phyloP scores from a whole-genome alignment of 2,113 vertebrate genomes.

The Ranitomeya imitator region DNA sequence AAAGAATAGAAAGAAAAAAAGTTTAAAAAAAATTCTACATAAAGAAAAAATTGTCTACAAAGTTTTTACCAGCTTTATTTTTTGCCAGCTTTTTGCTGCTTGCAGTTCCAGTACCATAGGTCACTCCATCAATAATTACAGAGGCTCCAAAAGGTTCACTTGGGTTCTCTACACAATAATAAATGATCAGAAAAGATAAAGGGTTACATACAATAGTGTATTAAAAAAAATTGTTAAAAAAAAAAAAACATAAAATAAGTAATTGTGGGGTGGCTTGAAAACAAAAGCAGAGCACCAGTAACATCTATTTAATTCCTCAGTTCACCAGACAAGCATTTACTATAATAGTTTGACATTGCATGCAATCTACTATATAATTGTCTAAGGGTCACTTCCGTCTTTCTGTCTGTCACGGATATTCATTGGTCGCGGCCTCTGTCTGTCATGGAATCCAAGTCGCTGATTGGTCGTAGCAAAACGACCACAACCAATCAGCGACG shows the following conservation, averaged over 20 bases:
- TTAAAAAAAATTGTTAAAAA: neutral
- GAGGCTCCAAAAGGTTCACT: slow-evolving; percentile 99
- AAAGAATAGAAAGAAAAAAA: neutral
- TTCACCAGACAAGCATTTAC: neutral
- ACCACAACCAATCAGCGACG: no score
- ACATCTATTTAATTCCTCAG: neutral
- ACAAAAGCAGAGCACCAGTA: neutral
- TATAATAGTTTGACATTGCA: neutral
- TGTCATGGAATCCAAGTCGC: no score
- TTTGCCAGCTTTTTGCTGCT: slow-evolving; percentile 99
- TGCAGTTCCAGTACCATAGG: slow-evolving; percentile 97
- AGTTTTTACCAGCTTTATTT: slow-evolving; percentile 96
- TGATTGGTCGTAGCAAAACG: no score
- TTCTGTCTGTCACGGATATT: no score
- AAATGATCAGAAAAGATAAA: neutral
- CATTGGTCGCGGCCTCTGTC: no score
- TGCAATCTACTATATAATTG: no score
- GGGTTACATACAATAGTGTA: neutral
- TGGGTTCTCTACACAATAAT: slow-evolving; percentile 86
- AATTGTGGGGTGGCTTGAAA: neutral
- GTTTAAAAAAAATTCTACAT: no score
- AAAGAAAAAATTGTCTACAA: neutral
- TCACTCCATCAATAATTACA: slow-evolving; percentile 98
- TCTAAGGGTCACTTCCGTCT: no score
- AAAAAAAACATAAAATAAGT: neutral